phyloP scores from a whole-genome alignment of 2,888 invertebrate species.

The Drosophila siamana region DNA sequence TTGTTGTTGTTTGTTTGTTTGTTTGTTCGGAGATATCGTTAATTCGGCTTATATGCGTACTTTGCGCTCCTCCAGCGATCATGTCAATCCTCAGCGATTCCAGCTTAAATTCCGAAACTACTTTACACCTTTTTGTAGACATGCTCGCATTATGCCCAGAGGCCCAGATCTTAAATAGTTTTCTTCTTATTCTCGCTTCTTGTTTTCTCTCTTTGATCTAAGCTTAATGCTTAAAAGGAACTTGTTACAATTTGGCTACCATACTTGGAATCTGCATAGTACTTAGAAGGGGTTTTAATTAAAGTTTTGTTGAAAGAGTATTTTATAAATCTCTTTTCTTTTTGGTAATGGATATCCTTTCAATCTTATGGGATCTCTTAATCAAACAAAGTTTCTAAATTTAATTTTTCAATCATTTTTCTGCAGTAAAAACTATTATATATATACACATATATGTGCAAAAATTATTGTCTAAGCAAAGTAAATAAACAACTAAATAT shows the following conservation, averaged over 20 bases:
- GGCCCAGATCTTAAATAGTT: constrained; percentile 5
- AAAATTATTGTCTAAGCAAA: too few relatives aligned
- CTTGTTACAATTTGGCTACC: neutral
- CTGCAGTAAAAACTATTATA: too few relatives aligned
- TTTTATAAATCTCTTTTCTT: too few relatives aligned
- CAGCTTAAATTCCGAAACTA: constrained; percentile 16
- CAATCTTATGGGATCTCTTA: too few relatives aligned
- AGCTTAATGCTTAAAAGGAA: neutral
- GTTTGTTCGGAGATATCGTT: constrained; percentile 14
- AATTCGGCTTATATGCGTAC: constrained; percentile 19
- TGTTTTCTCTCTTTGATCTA: neutral
- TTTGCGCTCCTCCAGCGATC: constrained; percentile 17
- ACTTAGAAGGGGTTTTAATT: too few relatives aligned
- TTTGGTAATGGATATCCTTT: too few relatives aligned
- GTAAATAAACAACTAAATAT: too few relatives aligned
- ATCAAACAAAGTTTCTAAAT: too few relatives aligned
- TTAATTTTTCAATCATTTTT: too few relatives aligned
- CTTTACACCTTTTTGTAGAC: constrained; percentile 21
- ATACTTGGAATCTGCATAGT: neutral
- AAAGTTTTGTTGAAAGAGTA: too few relatives aligned
- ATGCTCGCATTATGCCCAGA: neutral
- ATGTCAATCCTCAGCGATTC: constrained; percentile 17
- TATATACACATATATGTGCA: too few relatives aligned
- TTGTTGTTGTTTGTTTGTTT: constrained; percentile 6
- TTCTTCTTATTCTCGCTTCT: neutral